Base-by-base conservation (phyloP, 2,888 invertebrate species). In the Antitype chi region DNA sequence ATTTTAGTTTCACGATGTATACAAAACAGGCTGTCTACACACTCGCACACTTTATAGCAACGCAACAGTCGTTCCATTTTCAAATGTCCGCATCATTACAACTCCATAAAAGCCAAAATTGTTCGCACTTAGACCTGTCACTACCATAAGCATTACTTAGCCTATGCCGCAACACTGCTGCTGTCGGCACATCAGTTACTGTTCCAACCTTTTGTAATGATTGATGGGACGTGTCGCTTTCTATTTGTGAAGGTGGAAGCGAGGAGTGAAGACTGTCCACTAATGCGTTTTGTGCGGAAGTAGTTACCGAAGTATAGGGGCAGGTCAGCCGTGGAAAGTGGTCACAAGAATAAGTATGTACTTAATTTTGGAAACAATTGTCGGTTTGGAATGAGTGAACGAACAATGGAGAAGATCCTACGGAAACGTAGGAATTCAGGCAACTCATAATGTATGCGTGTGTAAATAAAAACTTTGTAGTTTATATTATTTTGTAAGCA, bases 211-310 rank as follows among this genome's bases (percentile, higher is more conserved):
- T 76, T 66, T 2, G 67, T 66, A 13, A 80, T 88, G 88, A 88
- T 87, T 85, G 88, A 88, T 88, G 85, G 76, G 59, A 57, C 67
- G 25, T 63, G 76, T 77, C 82, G 64, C 80, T 88, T 88, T 88
- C 87, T 88, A 85, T 84, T 88, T 82, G 76, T 80, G 80, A 77
- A 70, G 79, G 76, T 64, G 74, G 63, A 62, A 77, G 72, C 69
- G 87, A 73, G 43, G 78, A 85, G 32, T 77, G 81, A 83, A 23
- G 64, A 76, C 43, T 53, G 70, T 43, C 68, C 38, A 67, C 81
- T 86, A 85, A 87, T 84, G 88, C 32, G 78, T 71, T 82, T 60
- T 64, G 53, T 74, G 47, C 49, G 79, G 74, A 80, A 80, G 71
- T 80, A 43, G 60, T 60, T 62, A 80, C 25, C 25, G 15, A 49